Conservation (phyloP, 2,888 invertebrate species). For the Athalia cordata region DNA sequence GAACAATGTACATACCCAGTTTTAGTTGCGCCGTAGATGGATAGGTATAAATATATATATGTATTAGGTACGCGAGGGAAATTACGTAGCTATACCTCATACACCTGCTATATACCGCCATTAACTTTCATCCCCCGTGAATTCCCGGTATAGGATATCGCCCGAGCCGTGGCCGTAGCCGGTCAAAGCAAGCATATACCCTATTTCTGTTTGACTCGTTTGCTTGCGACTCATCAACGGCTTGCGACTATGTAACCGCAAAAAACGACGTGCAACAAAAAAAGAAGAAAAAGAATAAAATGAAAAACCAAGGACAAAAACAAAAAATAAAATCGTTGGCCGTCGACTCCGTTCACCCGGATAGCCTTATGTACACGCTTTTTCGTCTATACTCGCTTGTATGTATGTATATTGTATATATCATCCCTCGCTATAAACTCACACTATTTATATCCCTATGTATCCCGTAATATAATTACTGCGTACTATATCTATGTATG, state of each 20-base stretch:
- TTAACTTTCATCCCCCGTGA: conserved; percentile 18
- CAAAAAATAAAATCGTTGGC: too few relatives aligned
- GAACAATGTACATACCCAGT: neutral
- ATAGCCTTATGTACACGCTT: too few relatives aligned
- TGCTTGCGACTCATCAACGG: conserved; percentile 18
- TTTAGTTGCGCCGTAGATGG: too few relatives aligned
- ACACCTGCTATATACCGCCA: neutral
- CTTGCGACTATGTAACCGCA: neutral
- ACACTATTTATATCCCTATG: too few relatives aligned
- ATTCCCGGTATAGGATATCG: conserved; percentile 3
- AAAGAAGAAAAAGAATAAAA: neutral
- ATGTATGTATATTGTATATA: too few relatives aligned
- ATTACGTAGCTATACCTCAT: neutral
- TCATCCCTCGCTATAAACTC: too few relatives aligned
- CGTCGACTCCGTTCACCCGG: too few relatives aligned
- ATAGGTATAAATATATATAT: neutral
- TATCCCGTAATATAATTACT: too few relatives aligned
- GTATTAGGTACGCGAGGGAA: conserved; percentile 20
- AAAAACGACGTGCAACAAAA: neutral
- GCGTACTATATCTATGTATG: too few relatives aligned
- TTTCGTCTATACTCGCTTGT: too few relatives aligned
- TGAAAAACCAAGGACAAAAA: neutral
- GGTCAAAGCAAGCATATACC: conserved; percentile 13
- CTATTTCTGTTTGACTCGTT: neutral
- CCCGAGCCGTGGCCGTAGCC: neutral